Conservation (phyloP, 1,140 invertebrate genomes). For the Ceratosolen fusciceps region DNA sequence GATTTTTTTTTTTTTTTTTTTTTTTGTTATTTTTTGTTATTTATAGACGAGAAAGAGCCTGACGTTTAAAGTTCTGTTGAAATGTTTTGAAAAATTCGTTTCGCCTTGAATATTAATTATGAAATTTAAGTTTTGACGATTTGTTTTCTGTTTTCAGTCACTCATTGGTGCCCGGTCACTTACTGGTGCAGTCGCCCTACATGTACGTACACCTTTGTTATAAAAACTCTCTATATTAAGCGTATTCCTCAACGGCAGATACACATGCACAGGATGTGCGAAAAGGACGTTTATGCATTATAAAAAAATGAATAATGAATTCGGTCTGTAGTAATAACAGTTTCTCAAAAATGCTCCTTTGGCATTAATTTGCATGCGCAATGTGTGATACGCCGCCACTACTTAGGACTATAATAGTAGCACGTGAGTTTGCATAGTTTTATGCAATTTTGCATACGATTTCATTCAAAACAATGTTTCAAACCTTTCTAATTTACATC, state of each 20-base stretch:
- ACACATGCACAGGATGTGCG: too few relatives aligned
- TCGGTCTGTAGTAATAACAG: not conserved
- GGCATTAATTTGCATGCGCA: slow-evolving; percentile 33
- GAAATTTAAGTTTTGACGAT: slow-evolving; percentile 7
- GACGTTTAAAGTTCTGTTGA: not conserved
- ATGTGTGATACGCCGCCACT: slow-evolving; percentile 36
- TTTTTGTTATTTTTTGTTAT: not conserved
- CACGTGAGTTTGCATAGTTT: slow-evolving; percentile 47
- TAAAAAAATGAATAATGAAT: slow-evolving; percentile 18
- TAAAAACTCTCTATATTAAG: slow-evolving; percentile 3
- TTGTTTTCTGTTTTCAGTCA: slow-evolving; percentile 46
- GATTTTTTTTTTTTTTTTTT: too few relatives aligned
- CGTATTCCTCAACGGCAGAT: not conserved
- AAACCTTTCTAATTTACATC: slow-evolving; percentile 44
- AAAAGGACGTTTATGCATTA: not conserved
- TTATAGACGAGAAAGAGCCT: not conserved
- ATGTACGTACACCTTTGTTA: slow-evolving; percentile 43
- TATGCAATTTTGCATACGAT: slow-evolving; percentile 41
- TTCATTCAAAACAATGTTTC: slow-evolving; percentile 36
- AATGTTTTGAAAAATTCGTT: not conserved
- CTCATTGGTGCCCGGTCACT: slow-evolving; percentile 46
- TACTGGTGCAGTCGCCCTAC: slow-evolving; percentile 46
- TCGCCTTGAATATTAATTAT: not conserved
- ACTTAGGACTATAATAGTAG: slow-evolving; percentile 22
- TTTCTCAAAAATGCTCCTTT: not conserved